Percentiles rank a stretch among this genome's conserved stretches.
Evolutionary conservation across 2,888 invertebrate genomes (phyloP).

Genomic region (Acanthosepion esculentum): DNA sequence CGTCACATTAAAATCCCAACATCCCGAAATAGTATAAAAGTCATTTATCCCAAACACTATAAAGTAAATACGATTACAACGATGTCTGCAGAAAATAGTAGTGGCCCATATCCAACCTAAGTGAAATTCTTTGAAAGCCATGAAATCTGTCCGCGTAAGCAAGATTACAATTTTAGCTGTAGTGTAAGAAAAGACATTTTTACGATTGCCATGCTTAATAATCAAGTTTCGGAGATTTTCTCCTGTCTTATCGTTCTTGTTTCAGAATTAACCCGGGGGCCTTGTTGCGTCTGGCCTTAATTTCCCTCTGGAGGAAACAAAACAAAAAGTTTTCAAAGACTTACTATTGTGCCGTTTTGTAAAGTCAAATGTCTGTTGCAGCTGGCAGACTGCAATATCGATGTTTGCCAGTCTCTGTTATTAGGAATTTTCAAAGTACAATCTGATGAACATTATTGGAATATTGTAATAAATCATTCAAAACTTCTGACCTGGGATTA

Average conservation of each 20-base stretch:
- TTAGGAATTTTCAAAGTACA: background rate
- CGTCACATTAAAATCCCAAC: background rate
- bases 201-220: conserved; percentile 4
- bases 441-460: background rate
- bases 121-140: conserved; percentile 16
- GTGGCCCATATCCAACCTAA: background rate
- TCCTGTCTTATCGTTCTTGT: background rate
- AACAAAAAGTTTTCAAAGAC: background rate
- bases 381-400: background rate
- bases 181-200: background rate
- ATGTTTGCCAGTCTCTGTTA: background rate
- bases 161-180: background rate
- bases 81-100: background rate
- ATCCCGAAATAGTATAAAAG: background rate
- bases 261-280: background rate
- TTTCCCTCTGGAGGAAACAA: background rate
- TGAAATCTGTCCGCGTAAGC: background rate
- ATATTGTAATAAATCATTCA: too few species aligned
- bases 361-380: background rate
- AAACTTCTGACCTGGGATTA: too few species aligned
- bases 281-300: background rate
- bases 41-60: background rate
- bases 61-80: background rate
- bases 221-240: background rate
- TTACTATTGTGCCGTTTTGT: background rate